Base-by-base conservation (phyloP, 2,113 vertebrate species). In the Gavialis gangeticus region DNA sequence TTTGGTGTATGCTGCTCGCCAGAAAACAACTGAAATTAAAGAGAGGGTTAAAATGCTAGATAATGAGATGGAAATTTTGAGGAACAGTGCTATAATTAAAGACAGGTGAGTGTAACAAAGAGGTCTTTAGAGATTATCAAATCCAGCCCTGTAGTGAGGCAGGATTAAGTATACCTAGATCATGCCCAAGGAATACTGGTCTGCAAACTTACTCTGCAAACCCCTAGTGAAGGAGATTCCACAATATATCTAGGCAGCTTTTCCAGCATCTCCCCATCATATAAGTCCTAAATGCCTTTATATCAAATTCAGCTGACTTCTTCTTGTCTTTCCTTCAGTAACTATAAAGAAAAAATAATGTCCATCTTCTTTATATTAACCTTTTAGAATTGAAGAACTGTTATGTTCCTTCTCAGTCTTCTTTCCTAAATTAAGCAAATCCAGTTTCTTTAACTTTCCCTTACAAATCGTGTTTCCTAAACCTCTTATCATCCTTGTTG, bases 31-130 rank as follows among this genome's bases (percentile, higher is more conserved):
- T 18, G 98, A 99, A 97, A 96, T 98, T 88, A 98, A 85, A 84
- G 98, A 98, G 63, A 97, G 97, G 67, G 78, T 98, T 67, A 98
- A 98, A 95, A 97, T 98, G 82, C 96, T 98, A 91, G 97, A 98
- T 94, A 99, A 99, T 80, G 98, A 99, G 95, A 95, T 95, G 19
- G 98, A 99, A 95, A 99, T 98, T 94, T 98, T 99, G 93, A 98
- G 97, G 57, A 98, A 95, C 67, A 97, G 95, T 63, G 90, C 96
- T 73, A 25, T 97, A 88, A 96, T 81, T 93, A 98, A 98, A 75
- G 99, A 99, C 79, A 99, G 98, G 99, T 99, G 96, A 97, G 96
- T 96, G 58, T 81, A 60, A 57, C 46, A 46, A 80, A 91, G 66
- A 54, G 67, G 80, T 64, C 16, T 57, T 76, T 64, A 11, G 10